These are phyloP conservation scores for Protophormia terraenovae DNA, from an alignment of 2,888 invertebrate species.

Conservation along the genomic window DNA sequence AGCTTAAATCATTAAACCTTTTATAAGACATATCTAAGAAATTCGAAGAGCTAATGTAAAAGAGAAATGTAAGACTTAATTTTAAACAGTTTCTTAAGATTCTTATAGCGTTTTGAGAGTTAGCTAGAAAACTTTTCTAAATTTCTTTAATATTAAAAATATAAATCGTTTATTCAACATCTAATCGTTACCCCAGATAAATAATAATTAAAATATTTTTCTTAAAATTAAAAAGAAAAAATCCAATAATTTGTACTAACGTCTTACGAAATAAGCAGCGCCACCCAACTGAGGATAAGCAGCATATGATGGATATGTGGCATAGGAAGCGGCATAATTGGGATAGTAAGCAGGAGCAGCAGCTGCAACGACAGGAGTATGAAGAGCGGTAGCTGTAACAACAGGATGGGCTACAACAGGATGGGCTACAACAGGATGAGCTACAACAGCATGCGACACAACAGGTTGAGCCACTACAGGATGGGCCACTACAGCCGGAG, in stretches of 20 bases:
- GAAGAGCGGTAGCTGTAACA: background rate
- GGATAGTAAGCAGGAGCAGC: constrained; percentile 36
- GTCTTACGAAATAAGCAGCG: constrained; percentile 36
- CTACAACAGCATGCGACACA: constrained; percentile 2
- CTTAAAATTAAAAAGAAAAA: background rate
- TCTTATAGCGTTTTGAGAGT: too few relatives aligned
- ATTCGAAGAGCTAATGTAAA: too few relatives aligned
- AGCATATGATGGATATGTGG: constrained; percentile 37
- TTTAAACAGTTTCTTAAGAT: too few relatives aligned
- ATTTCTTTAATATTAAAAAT: background rate
- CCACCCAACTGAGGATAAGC: constrained; percentile 46
- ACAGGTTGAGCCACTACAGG: constrained; percentile 21
- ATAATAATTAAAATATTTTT: background rate
- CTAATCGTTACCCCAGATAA: background rate
- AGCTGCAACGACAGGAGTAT: too few relatives aligned
- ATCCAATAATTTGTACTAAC: constrained; percentile 21
- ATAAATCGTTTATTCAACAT: background rate
- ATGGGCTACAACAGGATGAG: constrained; percentile 17
- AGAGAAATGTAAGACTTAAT: too few relatives aligned
- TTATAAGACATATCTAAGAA: too few relatives aligned
- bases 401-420: background rate
- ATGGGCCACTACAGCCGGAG: constrained; percentile 34
- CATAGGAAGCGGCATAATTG: constrained; percentile 23
- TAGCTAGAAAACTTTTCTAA: too few relatives aligned
- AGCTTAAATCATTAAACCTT: too few relatives aligned